Evolutionary conservation across 2,113 vertebrate genomes (phyloP).

Genomic region (Carassius gibelio): DNA sequence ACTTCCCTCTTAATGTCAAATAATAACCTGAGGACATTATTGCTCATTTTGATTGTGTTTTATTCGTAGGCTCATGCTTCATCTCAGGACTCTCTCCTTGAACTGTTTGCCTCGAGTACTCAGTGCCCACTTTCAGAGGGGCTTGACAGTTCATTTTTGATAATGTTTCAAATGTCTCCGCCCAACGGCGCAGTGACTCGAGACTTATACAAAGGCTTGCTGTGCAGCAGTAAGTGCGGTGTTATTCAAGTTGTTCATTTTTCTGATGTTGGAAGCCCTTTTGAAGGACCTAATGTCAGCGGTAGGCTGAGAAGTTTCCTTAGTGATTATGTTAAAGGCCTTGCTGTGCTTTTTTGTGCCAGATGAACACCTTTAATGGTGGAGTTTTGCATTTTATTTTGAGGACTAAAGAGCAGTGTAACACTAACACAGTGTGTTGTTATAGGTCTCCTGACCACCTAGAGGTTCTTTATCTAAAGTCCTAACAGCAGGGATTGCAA

Average conservation of each 20-base stretch:
- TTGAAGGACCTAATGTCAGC: not conserved
- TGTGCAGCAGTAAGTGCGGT: not conserved
- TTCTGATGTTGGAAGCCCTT: constrained; percentile 7
- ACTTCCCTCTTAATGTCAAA: constrained; percentile 48
- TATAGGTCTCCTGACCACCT: not conserved
- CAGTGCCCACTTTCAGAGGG: constrained; percentile 29
- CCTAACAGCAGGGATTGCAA: not conserved
- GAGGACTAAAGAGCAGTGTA: not conserved
- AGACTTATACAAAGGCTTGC: constrained; percentile 25
- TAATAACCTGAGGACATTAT: constrained; percentile 54
- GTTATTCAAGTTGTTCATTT: not conserved
- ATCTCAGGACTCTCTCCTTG: constrained; percentile 35
- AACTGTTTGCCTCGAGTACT: constrained; percentile 42
- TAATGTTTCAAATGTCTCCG: constrained; percentile 47
- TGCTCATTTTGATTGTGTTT: constrained; percentile 49
- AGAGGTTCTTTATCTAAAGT: constrained; percentile 1
- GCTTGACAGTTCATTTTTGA: constrained; percentile 52
- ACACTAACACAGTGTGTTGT: constrained; percentile 6
- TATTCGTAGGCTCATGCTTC: constrained; percentile 35
- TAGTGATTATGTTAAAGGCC: constrained; percentile 27
- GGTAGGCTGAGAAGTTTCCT: constrained; percentile 8
- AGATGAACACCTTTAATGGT: constrained; percentile 1
- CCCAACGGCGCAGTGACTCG: constrained; percentile 3
- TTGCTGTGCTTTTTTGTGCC: constrained; percentile 27
- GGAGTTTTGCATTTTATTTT: constrained; percentile 28